Evolutionary conservation across 2,113 vertebrate species (phyloP), one percentile per base, ranked within the genome.

Genomic region (Oxyura jamaicensis): DNA sequence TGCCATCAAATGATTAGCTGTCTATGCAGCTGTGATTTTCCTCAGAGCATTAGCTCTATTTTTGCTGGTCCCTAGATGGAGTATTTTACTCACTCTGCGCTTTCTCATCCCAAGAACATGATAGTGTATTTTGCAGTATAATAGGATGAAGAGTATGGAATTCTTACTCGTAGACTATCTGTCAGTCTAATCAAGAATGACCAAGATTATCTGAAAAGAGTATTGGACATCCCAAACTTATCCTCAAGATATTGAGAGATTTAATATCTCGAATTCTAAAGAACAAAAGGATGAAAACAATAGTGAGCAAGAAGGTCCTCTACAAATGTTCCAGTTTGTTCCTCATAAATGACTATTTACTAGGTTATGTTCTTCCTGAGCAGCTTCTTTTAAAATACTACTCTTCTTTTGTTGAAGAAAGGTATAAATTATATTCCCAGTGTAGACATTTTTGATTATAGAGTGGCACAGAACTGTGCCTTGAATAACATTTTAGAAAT

Each of bases 401-500:
- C 58, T 58, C 13, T 46, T 65, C 71, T 62, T 10, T 1, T 55
- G 4, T 2, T 53, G 36, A 66, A 66, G 50, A 48, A 90, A 56
- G 13, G 10, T 36, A 42, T 58, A 68, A 55, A 62, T 79, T 86
- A 71, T 36, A 53, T 63, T 68, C 15, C 68, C 59, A 63, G 8
- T 11, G 33, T 58, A 44, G 65, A 63, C 5, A 14, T 65, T 90
- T 79, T 73, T 87, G 65, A 73, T 83, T 68, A n/a, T 36, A 76
- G 33, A 46, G 48, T 79, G 42, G 23, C 26, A 67, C 17, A 52
- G 42, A 83, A 74, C 3, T 55, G 6, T 73, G 39, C n/a, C 85
- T 94, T 50, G 26, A 46, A 21, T 62, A 53, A 56, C 48, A 56
- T 59, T 91, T 93, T 88, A 88, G 28, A 88, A 78, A 71, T 14